A percentile compares a stretch with the other conserved stretches of the same genome.
Evolutionary conservation across 2,113 vertebrate genomes (phyloP).

Genomic region (Macquaria ambigua): DNA sequence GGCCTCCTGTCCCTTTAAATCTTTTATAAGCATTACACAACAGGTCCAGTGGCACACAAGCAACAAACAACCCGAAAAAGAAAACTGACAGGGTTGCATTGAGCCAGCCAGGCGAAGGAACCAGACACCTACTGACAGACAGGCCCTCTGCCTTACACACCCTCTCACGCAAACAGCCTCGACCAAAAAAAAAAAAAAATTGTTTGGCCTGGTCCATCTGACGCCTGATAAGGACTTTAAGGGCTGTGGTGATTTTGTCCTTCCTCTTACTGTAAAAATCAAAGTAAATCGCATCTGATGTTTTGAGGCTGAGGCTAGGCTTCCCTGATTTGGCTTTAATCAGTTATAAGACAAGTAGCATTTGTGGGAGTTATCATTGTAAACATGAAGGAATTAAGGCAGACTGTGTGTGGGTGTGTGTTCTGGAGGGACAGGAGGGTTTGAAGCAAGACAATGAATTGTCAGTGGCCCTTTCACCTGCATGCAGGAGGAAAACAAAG

Average conservation of each 20-base stretch:
- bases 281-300: constrained; percentile 55
- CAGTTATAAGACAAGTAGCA: constrained; percentile 24
- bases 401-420: constrained; percentile 40
- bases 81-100: constrained; percentile 68
- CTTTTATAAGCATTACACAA: constrained; percentile 85
- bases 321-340: constrained; percentile 43
- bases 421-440: constrained; percentile 11
- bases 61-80: constrained; percentile 80
- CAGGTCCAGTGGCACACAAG: constrained; percentile 77
- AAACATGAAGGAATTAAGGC: constrained; percentile 34
- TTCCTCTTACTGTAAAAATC: constrained; percentile 64
- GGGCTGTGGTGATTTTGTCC: constrained; percentile 36
- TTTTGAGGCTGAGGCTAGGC: constrained; percentile 15
- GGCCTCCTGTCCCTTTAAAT: constrained; percentile 83
- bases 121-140: constrained; percentile 77
- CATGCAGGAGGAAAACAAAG: background rate
- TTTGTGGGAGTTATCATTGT: constrained; percentile 45
- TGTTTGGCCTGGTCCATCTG: constrained; percentile 34
- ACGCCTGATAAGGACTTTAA: constrained; percentile 63
- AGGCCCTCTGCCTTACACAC: constrained; percentile 38
- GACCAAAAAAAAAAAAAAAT: background rate
- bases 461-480: constrained; percentile 1
- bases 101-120: constrained; percentile 72
- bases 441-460: constrained; percentile 19
- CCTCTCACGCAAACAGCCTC: background rate